These are phyloP conservation scores for Pterois miles DNA, from an alignment of 2,797 vertebrate genomes.

Conservation along the genomic window DNA sequence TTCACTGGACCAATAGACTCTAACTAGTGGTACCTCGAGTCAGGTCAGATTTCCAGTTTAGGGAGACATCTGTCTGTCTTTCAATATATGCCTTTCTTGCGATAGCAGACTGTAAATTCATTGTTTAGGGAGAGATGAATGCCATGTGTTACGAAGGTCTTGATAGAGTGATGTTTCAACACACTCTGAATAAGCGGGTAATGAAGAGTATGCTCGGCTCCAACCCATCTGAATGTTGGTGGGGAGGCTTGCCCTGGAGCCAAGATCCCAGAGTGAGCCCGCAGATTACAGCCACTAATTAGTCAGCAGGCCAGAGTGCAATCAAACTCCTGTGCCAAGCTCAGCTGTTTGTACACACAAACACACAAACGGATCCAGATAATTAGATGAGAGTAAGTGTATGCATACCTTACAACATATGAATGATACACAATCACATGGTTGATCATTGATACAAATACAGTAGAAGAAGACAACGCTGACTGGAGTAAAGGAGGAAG, in stretches of 20 bases:
- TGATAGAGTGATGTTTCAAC: constrained; percentile 15
- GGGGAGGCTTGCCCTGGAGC: constrained; percentile 48
- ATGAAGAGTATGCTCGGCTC: neutral
- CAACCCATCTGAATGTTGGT: constrained; percentile 50
- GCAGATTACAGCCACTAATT: constrained; percentile 79
- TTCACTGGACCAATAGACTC: neutral
- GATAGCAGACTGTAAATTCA: neutral
- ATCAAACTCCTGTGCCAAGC: constrained; percentile 52
- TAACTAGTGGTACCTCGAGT: neutral
- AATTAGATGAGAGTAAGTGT: neutral
- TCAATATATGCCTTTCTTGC: neutral
- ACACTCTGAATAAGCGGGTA: constrained; percentile 3
- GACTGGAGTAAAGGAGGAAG: too few relatives aligned
- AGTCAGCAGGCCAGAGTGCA: constrained; percentile 72
- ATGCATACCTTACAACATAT: constrained; percentile 8
- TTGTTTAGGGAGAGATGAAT: neutral
- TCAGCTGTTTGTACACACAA: constrained; percentile 12
- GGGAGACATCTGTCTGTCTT: neutral
- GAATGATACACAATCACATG: neutral
- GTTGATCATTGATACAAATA: too few relatives aligned
- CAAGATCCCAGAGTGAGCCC: constrained; percentile 49
- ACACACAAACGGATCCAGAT: constrained; percentile 11
- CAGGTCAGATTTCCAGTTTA: neutral
- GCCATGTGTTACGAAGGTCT: neutral
- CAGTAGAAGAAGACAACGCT: too few relatives aligned